Conservation (phyloP, 2,888 invertebrate species). For the Erynnis tages region DNA sequence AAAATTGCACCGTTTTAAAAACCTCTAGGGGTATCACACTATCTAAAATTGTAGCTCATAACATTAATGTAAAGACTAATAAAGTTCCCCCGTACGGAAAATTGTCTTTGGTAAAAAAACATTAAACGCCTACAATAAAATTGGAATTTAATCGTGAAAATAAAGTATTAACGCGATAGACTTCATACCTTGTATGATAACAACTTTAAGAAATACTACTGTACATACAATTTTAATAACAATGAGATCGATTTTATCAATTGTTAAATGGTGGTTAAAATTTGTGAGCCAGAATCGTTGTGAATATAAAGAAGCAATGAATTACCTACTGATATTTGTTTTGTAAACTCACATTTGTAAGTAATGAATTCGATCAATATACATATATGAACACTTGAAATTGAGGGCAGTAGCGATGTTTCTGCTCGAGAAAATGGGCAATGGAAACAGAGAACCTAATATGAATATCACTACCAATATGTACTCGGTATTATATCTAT, state of each 20-base stretch:
- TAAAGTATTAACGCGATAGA: conserved; percentile 56
- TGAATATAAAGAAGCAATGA: no score
- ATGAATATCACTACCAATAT: conserved; percentile 11
- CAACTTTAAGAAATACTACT: conserved; percentile 68
- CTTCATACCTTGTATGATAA: conserved; percentile 82
- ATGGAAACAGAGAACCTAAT: background rate
- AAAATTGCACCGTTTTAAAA: conserved; percentile 72
- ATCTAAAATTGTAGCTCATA: conserved; percentile 14
- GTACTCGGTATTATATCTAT: conserved; percentile 13
- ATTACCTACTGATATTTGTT: no score
- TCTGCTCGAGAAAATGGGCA: background rate
- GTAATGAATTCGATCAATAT: conserved; percentile 29
- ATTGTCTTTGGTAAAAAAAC: conserved; percentile 78
- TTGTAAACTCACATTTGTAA: background rate
- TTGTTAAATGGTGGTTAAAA: conserved; percentile 47
- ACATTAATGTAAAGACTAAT: conserved; percentile 42
- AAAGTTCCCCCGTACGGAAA: conserved; percentile 58
- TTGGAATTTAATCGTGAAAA: conserved; percentile 44
- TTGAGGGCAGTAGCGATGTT: conserved; percentile 7
- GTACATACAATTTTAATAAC: conserved; percentile 70
- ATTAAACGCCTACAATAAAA: conserved; percentile 42
- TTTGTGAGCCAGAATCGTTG: conserved; percentile 66
- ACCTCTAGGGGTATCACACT: conserved; percentile 56
- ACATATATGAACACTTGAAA: conserved; percentile 7
- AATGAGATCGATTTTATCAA: conserved; percentile 78